phyloP scores from a whole-genome alignment of 2,888 invertebrate genomes.

The Brachycybe producta region DNA sequence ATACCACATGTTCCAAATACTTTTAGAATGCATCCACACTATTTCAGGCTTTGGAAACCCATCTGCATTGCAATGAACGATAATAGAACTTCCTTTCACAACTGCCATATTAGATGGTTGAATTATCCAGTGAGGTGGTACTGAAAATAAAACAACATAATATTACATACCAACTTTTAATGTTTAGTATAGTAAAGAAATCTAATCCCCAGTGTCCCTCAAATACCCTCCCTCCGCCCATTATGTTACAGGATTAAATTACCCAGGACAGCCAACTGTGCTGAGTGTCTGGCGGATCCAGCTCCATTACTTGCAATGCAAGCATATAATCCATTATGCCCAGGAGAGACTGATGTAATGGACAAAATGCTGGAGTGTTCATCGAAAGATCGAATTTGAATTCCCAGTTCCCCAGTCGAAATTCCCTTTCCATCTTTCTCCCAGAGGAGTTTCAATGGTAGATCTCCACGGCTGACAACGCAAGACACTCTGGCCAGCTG shows the following conservation, averaged over 20 bases:
- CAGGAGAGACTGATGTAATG: constrained; percentile 17
- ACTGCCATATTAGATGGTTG: constrained; percentile 16
- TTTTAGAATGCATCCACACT: constrained; percentile 20
- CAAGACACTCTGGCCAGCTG: constrained; percentile 47
- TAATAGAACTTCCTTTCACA: constrained; percentile 15
- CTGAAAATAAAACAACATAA: constrained; percentile 17
- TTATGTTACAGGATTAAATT: too few species aligned
- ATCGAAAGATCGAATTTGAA: constrained; percentile 14
- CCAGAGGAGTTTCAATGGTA: constrained; percentile 33
- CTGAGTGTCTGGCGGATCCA: constrained; percentile 18
- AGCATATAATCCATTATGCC: constrained; percentile 19
- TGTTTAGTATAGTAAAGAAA: too few species aligned
- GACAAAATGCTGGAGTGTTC: constrained; percentile 20
- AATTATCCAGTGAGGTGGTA: constrained; percentile 20
- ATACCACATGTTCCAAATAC: constrained; percentile 1
- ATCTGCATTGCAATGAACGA: constrained; percentile 19
- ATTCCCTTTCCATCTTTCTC: constrained; percentile 37
- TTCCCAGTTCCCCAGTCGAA: constrained; percentile 4
- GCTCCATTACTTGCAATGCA: constrained; percentile 20
- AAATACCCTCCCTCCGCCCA: too few species aligned
- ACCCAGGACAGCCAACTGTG: constrained; percentile 20
- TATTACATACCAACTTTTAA: too few species aligned
- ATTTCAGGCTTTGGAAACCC: constrained; percentile 21
- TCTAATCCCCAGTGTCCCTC: too few species aligned
- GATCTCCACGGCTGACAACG: constrained; percentile 29